Percentiles rank a stretch among this genome's conserved stretches.
These are phyloP conservation scores for Stomatorhinus ivindoensis DNA, from an alignment of 2,113 vertebrate species.

Conservation along the genomic window DNA sequence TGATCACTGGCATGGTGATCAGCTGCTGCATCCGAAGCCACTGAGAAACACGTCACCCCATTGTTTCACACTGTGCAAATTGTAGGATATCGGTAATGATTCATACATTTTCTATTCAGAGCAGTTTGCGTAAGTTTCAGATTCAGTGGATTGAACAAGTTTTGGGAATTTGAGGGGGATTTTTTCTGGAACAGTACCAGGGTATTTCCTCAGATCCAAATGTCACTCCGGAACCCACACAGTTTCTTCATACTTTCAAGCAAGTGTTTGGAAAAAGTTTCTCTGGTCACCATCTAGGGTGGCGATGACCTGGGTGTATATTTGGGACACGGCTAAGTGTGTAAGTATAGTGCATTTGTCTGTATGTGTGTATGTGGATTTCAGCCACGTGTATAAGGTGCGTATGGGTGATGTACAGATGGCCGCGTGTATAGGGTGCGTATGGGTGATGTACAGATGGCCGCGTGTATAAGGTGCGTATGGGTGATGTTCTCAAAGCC, in stretches of 20 bases:
- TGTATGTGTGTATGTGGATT: not conserved
- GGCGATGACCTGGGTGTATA: not conserved
- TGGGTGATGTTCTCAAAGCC: not conserved
- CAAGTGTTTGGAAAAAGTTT: not conserved
- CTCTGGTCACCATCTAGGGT: not conserved
- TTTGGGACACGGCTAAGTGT: not conserved
- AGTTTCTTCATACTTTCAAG: not conserved
- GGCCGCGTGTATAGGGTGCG: not conserved
- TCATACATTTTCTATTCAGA: not conserved
- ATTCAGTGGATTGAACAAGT: not conserved
- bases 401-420: not conserved
- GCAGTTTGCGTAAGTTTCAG: not conserved
- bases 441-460: too few species aligned
- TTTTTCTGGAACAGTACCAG: not conserved
- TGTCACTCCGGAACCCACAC: not conserved
- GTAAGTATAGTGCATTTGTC: not conserved
- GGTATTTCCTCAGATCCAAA: not conserved
- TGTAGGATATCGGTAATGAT: not conserved
- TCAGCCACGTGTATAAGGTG: not conserved
- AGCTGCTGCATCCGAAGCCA: not conserved
- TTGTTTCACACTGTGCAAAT: not conserved
- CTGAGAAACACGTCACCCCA: not conserved
- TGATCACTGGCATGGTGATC: not conserved
- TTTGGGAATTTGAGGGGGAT: not conserved
- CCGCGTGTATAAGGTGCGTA: too few species aligned